These are phyloP conservation scores for Sceloporus undulatus DNA, from an alignment of 2,113 vertebrate species.

Conservation along the genomic window DNA sequence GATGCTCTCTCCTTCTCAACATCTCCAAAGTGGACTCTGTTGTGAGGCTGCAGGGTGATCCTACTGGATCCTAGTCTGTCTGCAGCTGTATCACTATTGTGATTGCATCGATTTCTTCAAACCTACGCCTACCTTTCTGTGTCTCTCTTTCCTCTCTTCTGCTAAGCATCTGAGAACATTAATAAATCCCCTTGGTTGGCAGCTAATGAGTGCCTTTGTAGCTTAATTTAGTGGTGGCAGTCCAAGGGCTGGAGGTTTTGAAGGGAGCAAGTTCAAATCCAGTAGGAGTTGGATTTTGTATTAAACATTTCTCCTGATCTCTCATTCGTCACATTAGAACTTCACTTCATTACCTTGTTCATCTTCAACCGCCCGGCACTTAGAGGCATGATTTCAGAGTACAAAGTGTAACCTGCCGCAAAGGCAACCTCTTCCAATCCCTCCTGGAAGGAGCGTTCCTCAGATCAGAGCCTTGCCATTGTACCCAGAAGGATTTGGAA, in stretches of 20 bases:
- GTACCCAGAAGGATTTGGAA: not conserved
- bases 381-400: constrained; percentile 55
- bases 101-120: constrained; percentile 29
- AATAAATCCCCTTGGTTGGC: constrained; percentile 50
- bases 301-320: constrained; percentile 66
- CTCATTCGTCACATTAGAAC: constrained; percentile 59
- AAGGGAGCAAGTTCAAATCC: constrained; percentile 62
- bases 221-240: constrained; percentile 68
- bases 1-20: not conserved
- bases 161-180: constrained; percentile 49
- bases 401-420: constrained; percentile 34
- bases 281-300: constrained; percentile 62
- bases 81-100: not conserved
- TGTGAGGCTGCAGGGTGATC: fast-evolving
- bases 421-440: constrained; percentile 35
- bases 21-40: constrained; percentile 36
- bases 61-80: constrained; percentile 33
- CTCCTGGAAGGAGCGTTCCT: not conserved
- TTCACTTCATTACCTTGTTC: constrained; percentile 70
- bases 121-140: constrained; percentile 2
- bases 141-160: not conserved
- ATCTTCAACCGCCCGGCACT: constrained; percentile 25
- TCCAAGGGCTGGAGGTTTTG: constrained; percentile 62
- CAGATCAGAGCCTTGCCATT: not conserved
- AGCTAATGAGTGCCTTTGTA: constrained; percentile 64